These are phyloP conservation scores for Equus przewalskii DNA, from an alignment of 2,113 vertebrate genomes.

Conservation along the genomic window DNA sequence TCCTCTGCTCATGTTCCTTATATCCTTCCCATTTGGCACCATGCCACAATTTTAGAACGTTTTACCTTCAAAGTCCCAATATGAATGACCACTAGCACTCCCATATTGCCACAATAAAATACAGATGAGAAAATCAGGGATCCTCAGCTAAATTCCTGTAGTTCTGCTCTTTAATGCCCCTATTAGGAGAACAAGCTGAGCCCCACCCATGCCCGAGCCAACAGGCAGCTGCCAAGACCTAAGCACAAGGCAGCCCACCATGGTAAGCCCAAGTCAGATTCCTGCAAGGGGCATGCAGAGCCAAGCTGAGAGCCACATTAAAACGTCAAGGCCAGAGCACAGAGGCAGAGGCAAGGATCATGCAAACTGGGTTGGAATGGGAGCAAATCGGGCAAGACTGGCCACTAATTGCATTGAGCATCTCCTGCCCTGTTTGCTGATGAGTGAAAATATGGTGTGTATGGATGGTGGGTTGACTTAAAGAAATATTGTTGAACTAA, in stretches of 20 bases:
- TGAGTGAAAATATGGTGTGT: background rate
- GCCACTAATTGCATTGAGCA: background rate
- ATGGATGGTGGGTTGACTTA: background rate
- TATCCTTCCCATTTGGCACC: background rate
- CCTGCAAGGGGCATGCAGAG: background rate
- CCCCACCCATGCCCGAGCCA: background rate
- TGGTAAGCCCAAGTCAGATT: background rate
- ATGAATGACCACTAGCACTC: background rate
- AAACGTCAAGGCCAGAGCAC: background rate
- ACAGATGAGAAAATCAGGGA: constrained; percentile 1
- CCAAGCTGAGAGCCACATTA: background rate
- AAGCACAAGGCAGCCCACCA: background rate
- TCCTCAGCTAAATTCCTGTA: background rate
- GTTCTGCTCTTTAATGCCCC: background rate
- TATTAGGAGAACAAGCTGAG: background rate
- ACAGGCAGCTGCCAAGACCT: background rate
- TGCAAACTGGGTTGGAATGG: background rate
- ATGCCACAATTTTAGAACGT: background rate
- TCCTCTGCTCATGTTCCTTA: background rate
- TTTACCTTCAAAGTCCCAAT: background rate
- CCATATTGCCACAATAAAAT: background rate
- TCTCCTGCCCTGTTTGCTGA: background rate
- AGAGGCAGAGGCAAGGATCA: background rate
- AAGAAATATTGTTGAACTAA: background rate
- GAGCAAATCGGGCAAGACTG: background rate